Conservation (phyloP, 2,113 vertebrate genomes). For the Rana temporaria region DNA sequence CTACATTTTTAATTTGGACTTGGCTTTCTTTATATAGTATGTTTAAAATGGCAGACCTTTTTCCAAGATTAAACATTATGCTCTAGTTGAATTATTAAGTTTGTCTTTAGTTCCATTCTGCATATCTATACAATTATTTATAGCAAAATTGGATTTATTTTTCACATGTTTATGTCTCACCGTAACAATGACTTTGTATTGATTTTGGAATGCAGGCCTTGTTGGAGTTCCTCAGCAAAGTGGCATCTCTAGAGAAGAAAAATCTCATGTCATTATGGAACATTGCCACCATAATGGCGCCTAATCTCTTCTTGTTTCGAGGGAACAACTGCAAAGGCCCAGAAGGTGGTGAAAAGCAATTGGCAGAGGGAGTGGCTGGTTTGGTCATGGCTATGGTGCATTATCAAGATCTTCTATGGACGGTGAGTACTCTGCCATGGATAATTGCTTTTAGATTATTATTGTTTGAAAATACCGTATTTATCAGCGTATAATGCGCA, state of each 20-base stretch:
- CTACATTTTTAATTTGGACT: too few relatives aligned
- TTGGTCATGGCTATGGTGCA: constrained; percentile 86
- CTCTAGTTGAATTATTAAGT: too few relatives aligned
- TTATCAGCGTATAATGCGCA: too few relatives aligned
- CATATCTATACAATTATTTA: too few relatives aligned
- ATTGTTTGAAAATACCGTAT: too few relatives aligned
- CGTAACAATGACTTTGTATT: background rate
- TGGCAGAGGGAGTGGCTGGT: constrained; percentile 81
- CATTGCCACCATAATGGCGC: constrained; percentile 89
- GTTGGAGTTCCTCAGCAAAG: constrained; percentile 87
- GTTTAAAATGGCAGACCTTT: too few relatives aligned
- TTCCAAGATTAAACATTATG: too few relatives aligned
- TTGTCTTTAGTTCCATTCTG: too few relatives aligned
- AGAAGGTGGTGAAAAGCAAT: constrained; percentile 83
- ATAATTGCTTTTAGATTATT: too few relatives aligned
- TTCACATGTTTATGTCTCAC: background rate
- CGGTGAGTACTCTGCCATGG: constrained; percentile 66
- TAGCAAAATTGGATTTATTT: too few relatives aligned
- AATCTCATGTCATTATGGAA: constrained; percentile 95
- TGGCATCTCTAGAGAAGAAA: constrained; percentile 79
- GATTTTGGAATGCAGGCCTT: constrained; percentile 72
- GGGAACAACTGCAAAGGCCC: constrained; percentile 79
- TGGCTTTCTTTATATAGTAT: too few relatives aligned
- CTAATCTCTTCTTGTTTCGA: constrained; percentile 90
- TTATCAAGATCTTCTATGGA: constrained; percentile 91